Base-by-base conservation (phyloP, 2,888 invertebrate genomes). In the Apamea monoglypha region DNA sequence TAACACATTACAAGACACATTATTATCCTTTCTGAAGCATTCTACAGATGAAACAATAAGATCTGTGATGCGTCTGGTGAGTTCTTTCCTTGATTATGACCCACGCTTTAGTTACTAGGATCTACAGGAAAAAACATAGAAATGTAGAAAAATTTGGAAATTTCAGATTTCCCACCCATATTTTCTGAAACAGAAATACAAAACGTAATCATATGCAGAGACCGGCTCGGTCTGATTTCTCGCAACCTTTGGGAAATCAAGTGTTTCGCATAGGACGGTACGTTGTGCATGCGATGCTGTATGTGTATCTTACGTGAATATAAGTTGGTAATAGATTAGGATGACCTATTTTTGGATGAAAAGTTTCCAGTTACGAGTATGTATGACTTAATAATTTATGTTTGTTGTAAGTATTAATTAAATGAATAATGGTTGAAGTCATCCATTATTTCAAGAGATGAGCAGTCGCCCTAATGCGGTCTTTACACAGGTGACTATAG, bases 221-320 rank as follows among this genome's bases (percentile, higher is more conserved):
- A 44, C 40, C 53, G 44, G 66, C 66, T 44, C 32, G 29, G n/a
- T 83, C 83, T 67, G 83, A 83, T 86, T 87, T 86, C 59, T 47
- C 36, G 63, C 25, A 66, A 40, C 87, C 87, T 78, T 73, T 53
- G 84, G 84, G 87, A 87, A 84, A 84, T 84, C 87, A 78, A 40
- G 25, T 64, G 68, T 59, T 79, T 83, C 79, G 61, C 53, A 79
- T 76, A 73, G 82, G 83, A 66, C 59, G 12, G 16, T 25, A 53
- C 64, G 64, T 53, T 68, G 59, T 53, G 32, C 67, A 84, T 16
- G 16, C 36, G 64, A 72, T 53, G 59, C 16, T 72, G 12, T 44
- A 10, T 32, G 4, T 64, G 5, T 36, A 36, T 64, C 32, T 50
- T 25, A 56, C n/a, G n/a, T n/a, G 10, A 68, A 63, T 66, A 59